Percentiles rank a stretch among this genome's conserved stretches.
phyloP scores from a whole-genome alignment of 2,113 vertebrate genomes.

The Dasyprocta punctata region DNA sequence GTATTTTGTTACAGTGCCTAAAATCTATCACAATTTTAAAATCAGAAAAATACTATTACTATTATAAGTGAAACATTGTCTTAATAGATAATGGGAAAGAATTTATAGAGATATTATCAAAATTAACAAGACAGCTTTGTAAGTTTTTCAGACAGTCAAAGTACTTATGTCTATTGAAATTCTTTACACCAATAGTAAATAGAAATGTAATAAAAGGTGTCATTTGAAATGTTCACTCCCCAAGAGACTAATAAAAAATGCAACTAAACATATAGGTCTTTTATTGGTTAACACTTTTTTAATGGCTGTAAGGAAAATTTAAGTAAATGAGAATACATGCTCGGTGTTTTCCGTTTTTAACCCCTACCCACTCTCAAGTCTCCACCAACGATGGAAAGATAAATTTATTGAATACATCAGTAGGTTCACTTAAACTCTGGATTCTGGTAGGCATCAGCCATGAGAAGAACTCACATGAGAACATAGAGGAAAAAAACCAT shows the following conservation, averaged over 20 bases:
- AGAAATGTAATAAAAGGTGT: neutral
- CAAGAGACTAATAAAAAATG: neutral
- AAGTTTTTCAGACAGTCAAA: neutral
- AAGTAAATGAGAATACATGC: neutral
- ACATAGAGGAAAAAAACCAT: neutral
- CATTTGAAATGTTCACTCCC: neutral
- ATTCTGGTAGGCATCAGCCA: neutral
- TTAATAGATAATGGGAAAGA: neutral
- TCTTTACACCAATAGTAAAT: neutral
- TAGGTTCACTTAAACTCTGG: neutral
- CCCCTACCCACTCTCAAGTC: neutral
- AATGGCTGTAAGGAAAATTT: constrained; percentile 3
- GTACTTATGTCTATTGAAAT: neutral
- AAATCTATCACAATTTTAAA: neutral
- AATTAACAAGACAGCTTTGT: neutral
- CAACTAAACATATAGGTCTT: neutral
- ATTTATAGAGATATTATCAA: neutral
- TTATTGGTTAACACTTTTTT: neutral
- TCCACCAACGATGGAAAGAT: neutral
- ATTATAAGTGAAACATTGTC: neutral
- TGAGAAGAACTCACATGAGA: neutral
- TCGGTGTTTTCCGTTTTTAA: neutral
- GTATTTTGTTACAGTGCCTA: neutral
- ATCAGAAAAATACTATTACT: neutral
- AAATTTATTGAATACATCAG: neutral